These are phyloP conservation scores for Caenorhabditis inopinata DNA, from an alignment of 1,140 invertebrate species.

Conservation along the genomic window DNA sequence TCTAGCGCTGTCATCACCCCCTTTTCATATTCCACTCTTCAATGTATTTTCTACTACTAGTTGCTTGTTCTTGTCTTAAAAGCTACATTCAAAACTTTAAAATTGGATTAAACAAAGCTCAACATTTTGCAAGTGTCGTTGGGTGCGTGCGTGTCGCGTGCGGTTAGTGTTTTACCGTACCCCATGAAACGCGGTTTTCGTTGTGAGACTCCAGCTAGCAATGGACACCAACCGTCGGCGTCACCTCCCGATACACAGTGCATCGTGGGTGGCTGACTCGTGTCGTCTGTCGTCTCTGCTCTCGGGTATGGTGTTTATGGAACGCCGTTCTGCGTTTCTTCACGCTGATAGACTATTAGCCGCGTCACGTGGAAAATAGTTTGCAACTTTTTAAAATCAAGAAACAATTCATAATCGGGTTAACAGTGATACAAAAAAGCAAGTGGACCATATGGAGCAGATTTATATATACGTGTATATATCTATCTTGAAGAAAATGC, in stretches of 20 bases:
- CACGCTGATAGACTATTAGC: background rate
- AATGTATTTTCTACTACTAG: background rate
- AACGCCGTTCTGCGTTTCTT: conserved; percentile 15
- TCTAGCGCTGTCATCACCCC: no score
- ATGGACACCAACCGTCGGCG: background rate
- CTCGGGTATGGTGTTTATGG: background rate
- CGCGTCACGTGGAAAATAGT: conserved; percentile 8
- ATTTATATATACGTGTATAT: no score
- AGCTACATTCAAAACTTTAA: background rate
- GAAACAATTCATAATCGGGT: conserved; percentile 8
- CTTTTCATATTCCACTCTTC: background rate
- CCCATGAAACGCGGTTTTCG: background rate
- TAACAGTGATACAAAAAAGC: no score
- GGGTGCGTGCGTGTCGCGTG: conserved; percentile 19
- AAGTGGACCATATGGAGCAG: no score
- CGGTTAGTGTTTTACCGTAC: conserved; percentile 18
- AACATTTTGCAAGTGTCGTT: background rate
- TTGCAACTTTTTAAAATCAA: conserved; percentile 21
- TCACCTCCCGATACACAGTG: background rate
- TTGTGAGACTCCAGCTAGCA: conserved; percentile 4
- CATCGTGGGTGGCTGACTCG: background rate
- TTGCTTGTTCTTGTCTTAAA: no score
- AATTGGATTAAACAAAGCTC: background rate
- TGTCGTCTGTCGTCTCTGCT: background rate
- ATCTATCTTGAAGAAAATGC: no score